Base-by-base conservation (phyloP, 2,888 invertebrate species). In the Sphinx pinastri region DNA sequence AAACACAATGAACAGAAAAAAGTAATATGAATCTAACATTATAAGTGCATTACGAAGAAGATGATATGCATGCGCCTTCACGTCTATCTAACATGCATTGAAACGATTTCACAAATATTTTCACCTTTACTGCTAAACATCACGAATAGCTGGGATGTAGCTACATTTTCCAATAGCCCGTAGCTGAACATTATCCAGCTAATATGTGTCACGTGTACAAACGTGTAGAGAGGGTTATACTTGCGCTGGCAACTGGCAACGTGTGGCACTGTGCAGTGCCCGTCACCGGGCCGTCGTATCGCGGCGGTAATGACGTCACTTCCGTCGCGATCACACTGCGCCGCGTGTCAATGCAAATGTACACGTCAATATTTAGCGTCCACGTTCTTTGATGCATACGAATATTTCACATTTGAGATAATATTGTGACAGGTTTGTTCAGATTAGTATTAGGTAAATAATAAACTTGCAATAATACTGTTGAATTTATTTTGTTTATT, bases 241-340 rank as follows among this genome's bases (percentile, higher is more conserved):
- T 47, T 19, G 47, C 19, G 63, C 60, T 45, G 47, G 60, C 60
- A 19, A 47, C 58, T 49, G 16, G 51, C 31, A 31, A 73, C 71
- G 60, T 54, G 69, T 16, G 38, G 67, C 72, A 71, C 72, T 80
- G 82, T 83, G 79, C 77, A 74, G 74, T 70, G 75, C 76, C 77
- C 74, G 55, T 67, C 70, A 74, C 69, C 71, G 59, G 68, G 72
- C 54, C 70, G 72, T 70, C 73, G 70, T 80, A 83, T 81, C 77
- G 80, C 75, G 75, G 73, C 77, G 71, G 75, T 80, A 78, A 84
- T 88, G 87, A 86, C 87, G 85, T 88, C 87, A 88, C 80, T 81
- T 88, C 85, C 88, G 76, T 73, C 70, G 67, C 59, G 67, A 75
- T 75, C 73, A 73, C 71, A 63, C 60, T 71, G 49, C 54, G 68